Base-by-base conservation (phyloP, 2,797 vertebrate genomes). In the Eupleurogrammus muticus region DNA sequence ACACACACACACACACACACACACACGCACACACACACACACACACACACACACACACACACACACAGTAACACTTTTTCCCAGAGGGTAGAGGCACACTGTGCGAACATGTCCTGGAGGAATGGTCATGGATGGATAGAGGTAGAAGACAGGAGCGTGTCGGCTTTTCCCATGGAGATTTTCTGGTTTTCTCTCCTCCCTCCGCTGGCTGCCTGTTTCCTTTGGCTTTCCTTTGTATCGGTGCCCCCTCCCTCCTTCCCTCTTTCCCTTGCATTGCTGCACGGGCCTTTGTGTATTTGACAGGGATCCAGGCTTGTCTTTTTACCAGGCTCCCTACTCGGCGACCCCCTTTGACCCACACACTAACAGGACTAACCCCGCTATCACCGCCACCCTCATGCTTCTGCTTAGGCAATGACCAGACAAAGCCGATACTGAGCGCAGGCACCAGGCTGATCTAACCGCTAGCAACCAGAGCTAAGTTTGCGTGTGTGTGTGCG, bases 181-280 rank as follows among this genome's bases (percentile, higher is more conserved):
- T 23, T 70, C 32, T 58, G 10, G 34, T 61, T 61, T 36, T 62
- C 34, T 62, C 42, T 62, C 73, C 80, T 77, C 74, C 72, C 70
- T 60, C 59, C 35, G 50, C 57, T 77, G 47, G 75, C 75, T 42
- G 70, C 51, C 62, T 84, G 51, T 71, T 74, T 85, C 44, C 34
- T 59, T 83, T 87, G 47, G 88, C 82, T 86, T 89, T 82, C 87
- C 93, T 95, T 95, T 95, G 94, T 96, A 92, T 91, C 47, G 51
- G 63, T 62, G 66, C 75, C 49, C 72, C 67, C 54, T 66, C 73
- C 66, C 77, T 57, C 49, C 47, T 32, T 55, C 44, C 72, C 80
- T 63, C 24, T 68, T 70, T 72, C 53, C 51, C 44, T 75, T 52
- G 54, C 59, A 62, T 60, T 9, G n/a, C 66, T 59, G 67, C 69